phyloP scores from a whole-genome alignment of 2,797 vertebrate species.

The Streptopelia turtur region DNA sequence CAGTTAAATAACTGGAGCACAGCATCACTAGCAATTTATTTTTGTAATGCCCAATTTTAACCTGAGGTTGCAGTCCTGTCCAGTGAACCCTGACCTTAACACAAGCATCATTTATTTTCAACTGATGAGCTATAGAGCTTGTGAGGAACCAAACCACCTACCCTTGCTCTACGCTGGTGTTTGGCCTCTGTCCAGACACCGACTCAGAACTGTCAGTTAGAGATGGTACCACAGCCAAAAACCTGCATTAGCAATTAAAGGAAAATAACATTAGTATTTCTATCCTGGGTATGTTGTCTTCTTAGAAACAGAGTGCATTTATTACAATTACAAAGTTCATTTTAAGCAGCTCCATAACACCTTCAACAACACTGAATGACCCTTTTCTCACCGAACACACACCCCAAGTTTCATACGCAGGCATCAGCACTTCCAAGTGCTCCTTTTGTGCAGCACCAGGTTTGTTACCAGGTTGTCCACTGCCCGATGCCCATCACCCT shows the following conservation, averaged over 20 bases:
- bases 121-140: background rate
- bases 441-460: background rate
- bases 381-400: background rate
- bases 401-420: accelerated
- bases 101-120: background rate
- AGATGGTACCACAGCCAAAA: conserved; percentile 96
- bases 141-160: conserved; percentile 65
- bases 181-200: conserved; percentile 96
- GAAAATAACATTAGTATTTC: background rate
- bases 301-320: background rate
- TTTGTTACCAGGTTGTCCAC: background rate
- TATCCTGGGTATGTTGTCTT: accelerated
- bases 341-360: background rate
- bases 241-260: conserved; percentile 79
- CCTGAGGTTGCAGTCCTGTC: background rate
- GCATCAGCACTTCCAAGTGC: background rate
- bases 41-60: background rate
- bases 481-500: background rate
- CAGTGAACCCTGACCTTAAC: background rate
- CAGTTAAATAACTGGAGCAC: background rate
- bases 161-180: conserved; percentile 99
- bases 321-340: background rate
- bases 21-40: background rate
- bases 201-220: conserved; percentile 98
- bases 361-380: background rate